A percentile compares a stretch with the other conserved stretches of the same genome.
Conservation (phyloP, 2,888 invertebrate species). For the Gastracanthus pulcherrimus region DNA sequence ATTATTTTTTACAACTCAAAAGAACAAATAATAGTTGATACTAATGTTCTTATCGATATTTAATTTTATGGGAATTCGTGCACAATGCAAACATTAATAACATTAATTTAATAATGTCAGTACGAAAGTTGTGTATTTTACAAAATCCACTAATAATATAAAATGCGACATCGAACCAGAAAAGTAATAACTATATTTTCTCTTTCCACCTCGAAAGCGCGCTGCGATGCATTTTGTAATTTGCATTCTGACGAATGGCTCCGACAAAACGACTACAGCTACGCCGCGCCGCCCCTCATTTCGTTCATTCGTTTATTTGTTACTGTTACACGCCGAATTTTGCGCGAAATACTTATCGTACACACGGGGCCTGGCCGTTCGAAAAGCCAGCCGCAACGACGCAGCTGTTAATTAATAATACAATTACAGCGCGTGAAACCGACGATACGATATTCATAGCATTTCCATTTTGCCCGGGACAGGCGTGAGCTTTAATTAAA, state of each 20-base stretch:
- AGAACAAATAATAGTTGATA: no score
- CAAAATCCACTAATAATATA: no score
- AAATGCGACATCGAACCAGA: neutral
- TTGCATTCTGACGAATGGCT: neutral
- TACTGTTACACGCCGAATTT: neutral
- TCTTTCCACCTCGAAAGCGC: neutral
- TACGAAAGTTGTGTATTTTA: no score
- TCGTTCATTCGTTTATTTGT: neutral
- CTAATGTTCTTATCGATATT: no score
- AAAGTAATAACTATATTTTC: neutral
- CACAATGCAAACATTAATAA: no score
- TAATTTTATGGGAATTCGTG: no score
- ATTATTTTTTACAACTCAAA: no score
- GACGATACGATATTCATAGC: neutral
- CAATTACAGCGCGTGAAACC: neutral
- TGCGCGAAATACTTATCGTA: neutral
- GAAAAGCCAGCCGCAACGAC: neutral
- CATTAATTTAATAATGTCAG: no score
- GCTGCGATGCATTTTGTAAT: neutral
- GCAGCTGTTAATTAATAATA: slow-evolving; percentile 26
- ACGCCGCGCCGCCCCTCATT: neutral
- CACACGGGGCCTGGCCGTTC: neutral
- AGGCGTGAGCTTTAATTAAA: slow-evolving; percentile 14
- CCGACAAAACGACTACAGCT: neutral
- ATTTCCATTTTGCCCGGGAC: neutral